Evolutionary conservation across 2,113 vertebrate genomes (phyloP).

Genomic region (Corydoras maculifer): DNA sequence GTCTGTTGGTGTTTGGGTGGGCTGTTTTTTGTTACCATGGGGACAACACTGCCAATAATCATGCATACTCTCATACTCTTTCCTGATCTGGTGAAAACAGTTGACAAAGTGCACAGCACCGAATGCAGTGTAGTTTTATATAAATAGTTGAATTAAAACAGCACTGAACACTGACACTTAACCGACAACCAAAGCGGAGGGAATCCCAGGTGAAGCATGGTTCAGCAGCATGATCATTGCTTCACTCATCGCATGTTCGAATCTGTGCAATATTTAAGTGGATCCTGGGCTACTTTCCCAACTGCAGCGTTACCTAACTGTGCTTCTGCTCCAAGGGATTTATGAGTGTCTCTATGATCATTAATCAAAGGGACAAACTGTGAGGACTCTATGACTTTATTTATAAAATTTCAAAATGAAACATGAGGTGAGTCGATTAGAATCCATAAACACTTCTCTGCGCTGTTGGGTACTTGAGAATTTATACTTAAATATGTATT

Average conservation of each 20-base stretch:
- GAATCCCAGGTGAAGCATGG: no score
- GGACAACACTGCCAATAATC: no score
- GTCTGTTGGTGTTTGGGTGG: no score
- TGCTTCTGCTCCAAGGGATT: constrained; percentile 46
- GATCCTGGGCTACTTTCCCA: constrained; percentile 50
- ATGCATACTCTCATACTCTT: no score
- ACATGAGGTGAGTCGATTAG: constrained; percentile 39
- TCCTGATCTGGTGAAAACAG: no score
- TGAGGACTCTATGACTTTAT: constrained; percentile 44
- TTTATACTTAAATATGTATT: constrained; percentile 3
- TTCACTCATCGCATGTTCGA: constrained; percentile 28
- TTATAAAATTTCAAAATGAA: constrained; percentile 52
- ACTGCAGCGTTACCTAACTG: constrained; percentile 46
- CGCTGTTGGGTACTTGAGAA: constrained; percentile 5
- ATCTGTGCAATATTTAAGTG: constrained; percentile 56
- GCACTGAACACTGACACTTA: no score
- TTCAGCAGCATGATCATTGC: no score
- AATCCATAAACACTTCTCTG: constrained; percentile 42
- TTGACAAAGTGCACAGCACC: no score
- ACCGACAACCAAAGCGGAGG: no score
- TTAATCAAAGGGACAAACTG: constrained; percentile 51
- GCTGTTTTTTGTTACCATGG: no score
- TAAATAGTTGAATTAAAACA: no score
- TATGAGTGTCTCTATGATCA: constrained; percentile 48
- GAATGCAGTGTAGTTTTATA: no score